Conservation (phyloP, 1,140 invertebrate species). For the Scaptomyza montana region DNA sequence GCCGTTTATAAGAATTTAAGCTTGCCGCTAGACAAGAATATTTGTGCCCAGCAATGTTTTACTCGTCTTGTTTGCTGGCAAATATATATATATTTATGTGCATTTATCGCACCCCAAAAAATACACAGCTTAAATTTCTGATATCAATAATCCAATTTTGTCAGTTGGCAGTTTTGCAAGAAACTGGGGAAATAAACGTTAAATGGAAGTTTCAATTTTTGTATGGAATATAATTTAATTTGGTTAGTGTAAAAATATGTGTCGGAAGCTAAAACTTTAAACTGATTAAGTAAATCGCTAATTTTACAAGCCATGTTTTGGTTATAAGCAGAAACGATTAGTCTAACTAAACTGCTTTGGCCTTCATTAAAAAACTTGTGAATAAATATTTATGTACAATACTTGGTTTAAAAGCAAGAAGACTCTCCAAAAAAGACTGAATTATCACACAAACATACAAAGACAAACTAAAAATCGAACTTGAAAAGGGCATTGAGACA, state of each 20-base stretch:
- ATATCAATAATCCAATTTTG: slow-evolving; percentile 79
- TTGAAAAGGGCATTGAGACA: slow-evolving; percentile 30
- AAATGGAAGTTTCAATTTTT: too few relatives aligned
- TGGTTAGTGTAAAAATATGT: background rate
- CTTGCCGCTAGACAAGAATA: slow-evolving; percentile 20
- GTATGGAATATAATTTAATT: too few relatives aligned
- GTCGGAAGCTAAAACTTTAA: slow-evolving; percentile 4
- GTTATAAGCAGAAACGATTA: background rate
- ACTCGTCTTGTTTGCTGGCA: slow-evolving; percentile 48
- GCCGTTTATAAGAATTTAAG: slow-evolving; percentile 65
- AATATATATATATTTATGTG: slow-evolving; percentile 3
- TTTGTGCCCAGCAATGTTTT: slow-evolving; percentile 22
- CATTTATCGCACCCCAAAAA: slow-evolving; percentile 1
- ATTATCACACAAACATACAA: too few relatives aligned
- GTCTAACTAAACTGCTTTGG: background rate
- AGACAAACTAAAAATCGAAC: slow-evolving; percentile 1
- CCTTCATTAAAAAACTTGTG: slow-evolving; percentile 12
- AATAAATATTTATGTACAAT: slow-evolving; percentile 21
- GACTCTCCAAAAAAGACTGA: too few relatives aligned
- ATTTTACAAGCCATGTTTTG: too few relatives aligned
- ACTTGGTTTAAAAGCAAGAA: too few relatives aligned
- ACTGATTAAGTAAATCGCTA: too few relatives aligned
- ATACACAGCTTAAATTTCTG: slow-evolving; percentile 57
- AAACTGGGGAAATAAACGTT: too few relatives aligned
- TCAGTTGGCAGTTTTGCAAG: slow-evolving; percentile 23